These are phyloP conservation scores for Temnothorax nylanderi DNA, from an alignment of 1,140 invertebrate species.

Conservation along the genomic window DNA sequence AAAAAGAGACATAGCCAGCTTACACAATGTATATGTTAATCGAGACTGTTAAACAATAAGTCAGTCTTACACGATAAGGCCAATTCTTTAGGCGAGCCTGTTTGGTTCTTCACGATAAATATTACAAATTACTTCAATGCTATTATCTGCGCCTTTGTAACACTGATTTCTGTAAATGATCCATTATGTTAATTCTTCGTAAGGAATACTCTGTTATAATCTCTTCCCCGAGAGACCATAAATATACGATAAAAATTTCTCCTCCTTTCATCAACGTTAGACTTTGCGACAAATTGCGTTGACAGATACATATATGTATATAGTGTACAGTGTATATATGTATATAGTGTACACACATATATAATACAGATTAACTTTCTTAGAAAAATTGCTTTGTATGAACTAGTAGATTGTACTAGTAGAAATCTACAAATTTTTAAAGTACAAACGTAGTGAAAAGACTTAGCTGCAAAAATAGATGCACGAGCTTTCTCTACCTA, in stretches of 20 bases:
- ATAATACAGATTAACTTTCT: constrained; percentile 43
- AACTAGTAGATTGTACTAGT: constrained; percentile 53
- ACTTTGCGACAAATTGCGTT: constrained; percentile 36
- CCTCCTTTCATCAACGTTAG: neutral
- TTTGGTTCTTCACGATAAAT: constrained; percentile 24
- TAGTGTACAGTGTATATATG: constrained; percentile 1
- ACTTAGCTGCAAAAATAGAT: constrained; percentile 82
- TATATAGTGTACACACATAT: neutral
- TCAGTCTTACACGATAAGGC: constrained; percentile 82
- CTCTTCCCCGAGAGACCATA: constrained; percentile 10
- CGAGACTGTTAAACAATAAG: constrained; percentile 74
- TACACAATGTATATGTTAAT: constrained; percentile 34
- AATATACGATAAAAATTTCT: constrained; percentile 21
- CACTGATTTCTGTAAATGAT: constrained; percentile 18
- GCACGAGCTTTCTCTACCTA: constrained; percentile 68
- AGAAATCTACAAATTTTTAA: constrained; percentile 68
- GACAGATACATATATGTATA: constrained; percentile 28
- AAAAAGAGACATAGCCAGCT: neutral
- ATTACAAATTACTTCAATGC: constrained; percentile 45
- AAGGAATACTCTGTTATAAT: constrained; percentile 21
- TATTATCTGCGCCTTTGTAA: constrained; percentile 66
- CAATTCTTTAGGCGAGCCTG: constrained; percentile 76
- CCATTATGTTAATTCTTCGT: constrained; percentile 13
- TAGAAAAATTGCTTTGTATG: constrained; percentile 62
- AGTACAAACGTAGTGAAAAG: constrained; percentile 79